phyloP scores from a whole-genome alignment of 2,888 invertebrate genomes.

The Drosophila melanosoma region DNA sequence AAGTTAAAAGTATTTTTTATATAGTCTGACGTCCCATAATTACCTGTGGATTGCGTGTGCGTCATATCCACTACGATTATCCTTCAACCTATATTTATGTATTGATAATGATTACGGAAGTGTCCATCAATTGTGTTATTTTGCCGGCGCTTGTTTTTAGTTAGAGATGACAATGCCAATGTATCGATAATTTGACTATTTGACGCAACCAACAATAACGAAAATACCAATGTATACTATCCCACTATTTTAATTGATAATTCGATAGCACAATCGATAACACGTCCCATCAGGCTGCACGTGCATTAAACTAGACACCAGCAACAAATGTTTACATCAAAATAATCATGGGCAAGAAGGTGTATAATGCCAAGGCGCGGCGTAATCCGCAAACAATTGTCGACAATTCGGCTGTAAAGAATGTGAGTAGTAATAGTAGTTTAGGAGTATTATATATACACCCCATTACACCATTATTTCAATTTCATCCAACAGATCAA shows the following conservation, averaged over 20 bases:
- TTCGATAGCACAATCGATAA: not conserved
- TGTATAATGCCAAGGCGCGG: slow-evolving; percentile 91
- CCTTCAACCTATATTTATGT: slow-evolving; percentile 32
- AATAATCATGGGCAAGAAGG: slow-evolving; percentile 90
- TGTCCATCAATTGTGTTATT: slow-evolving; percentile 24
- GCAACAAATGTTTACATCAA: slow-evolving; percentile 50
- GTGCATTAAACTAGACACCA: slow-evolving; percentile 20
- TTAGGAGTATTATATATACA: not conserved
- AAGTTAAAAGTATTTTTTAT: not conserved
- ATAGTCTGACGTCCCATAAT: not conserved
- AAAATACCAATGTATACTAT: not conserved
- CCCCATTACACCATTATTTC: not conserved
- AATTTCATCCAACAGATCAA: slow-evolving; percentile 86
- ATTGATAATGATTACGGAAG: slow-evolving; percentile 26
- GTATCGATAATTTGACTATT: slow-evolving; percentile 5
- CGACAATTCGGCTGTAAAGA: slow-evolving; percentile 89
- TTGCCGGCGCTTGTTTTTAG: slow-evolving; percentile 41
- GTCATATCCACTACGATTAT: slow-evolving; percentile 32
- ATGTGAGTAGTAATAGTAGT: slow-evolving; percentile 86
- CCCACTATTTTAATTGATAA: not conserved
- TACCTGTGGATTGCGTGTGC: slow-evolving; percentile 41
- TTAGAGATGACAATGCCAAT: not conserved
- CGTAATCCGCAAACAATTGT: slow-evolving; percentile 89
- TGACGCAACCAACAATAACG: not conserved
- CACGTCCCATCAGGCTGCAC: slow-evolving; percentile 32